Evolutionary conservation across 2,113 vertebrate genomes (phyloP).

Genomic region (Parotia lawesii): DNA sequence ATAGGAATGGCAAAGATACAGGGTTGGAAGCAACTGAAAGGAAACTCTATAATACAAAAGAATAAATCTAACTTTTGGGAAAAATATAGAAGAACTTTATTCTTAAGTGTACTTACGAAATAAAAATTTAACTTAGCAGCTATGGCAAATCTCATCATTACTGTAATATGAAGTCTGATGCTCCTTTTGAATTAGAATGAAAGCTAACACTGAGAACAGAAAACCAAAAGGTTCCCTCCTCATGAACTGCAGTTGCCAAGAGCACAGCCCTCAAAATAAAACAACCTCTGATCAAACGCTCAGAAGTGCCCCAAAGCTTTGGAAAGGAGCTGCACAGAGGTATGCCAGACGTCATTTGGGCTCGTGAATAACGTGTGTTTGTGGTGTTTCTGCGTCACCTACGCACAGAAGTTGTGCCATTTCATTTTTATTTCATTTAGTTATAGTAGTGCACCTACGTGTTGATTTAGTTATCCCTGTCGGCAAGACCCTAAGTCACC

Average conservation of each 20-base stretch:
- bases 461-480: not conserved
- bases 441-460: too few relatives aligned
- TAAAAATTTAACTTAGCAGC: not conserved
- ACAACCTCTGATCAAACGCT: not conserved
- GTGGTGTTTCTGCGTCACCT: not conserved
- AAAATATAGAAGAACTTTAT: not conserved
- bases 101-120: not conserved
- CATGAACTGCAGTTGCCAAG: not conserved
- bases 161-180: not conserved
- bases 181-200: not conserved
- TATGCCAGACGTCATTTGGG: not conserved
- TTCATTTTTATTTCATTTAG: not conserved
- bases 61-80: not conserved
- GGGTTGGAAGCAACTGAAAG: not conserved
- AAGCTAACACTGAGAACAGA: not conserved
- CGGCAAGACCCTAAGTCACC: not conserved
- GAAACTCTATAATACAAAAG: not conserved
- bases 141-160: not conserved
- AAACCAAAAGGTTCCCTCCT: not conserved
- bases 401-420: not conserved
- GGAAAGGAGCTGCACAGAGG: not conserved
- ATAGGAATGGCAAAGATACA: not conserved
- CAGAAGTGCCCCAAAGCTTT: not conserved
- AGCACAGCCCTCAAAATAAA: not conserved
- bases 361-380: rapidly evolving